A percentile compares a stretch with the other conserved stretches of the same genome.
Evolutionary conservation across 92 coral and sea anemone species (phyloP).

Genomic region (Epizoanthus illoricatus): DNA sequence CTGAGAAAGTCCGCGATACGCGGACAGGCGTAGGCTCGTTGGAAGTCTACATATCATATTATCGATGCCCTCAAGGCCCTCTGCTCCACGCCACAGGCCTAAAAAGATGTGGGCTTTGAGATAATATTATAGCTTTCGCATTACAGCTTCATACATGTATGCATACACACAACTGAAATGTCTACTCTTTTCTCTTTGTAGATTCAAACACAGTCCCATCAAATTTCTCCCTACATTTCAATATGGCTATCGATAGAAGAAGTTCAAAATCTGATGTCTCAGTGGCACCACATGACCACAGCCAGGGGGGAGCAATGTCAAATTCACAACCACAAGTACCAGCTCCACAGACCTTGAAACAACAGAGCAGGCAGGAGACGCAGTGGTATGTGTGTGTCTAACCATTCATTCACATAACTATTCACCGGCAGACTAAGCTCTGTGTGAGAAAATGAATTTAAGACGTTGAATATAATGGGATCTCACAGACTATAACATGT

Average conservation of each 20-base stretch:
- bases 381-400: constrained; percentile 33
- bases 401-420: background rate
- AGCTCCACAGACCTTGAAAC: constrained; percentile 13
- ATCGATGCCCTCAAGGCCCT: too few species aligned
- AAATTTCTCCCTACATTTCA: constrained; percentile 63
- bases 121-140: background rate
- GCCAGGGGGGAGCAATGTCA: constrained; percentile 42
- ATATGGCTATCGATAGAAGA: constrained; percentile 63
- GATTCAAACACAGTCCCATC: constrained; percentile 65
- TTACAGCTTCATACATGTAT: background rate
- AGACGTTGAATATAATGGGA: too few species aligned
- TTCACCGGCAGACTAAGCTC: too few species aligned
- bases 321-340: constrained; percentile 36
- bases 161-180: too few species aligned
- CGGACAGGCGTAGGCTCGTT: too few species aligned
- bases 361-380: constrained; percentile 43
- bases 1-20: too few species aligned
- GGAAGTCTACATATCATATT: too few species aligned
- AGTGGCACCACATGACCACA: constrained; percentile 49
- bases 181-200: constrained; percentile 16
- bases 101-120: too few species aligned
- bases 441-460: too few species aligned
- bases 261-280: constrained; percentile 76
- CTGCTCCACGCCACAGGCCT: too few species aligned
- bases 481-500: too few species aligned